Evolutionary conservation across 2,888 invertebrate species (phyloP), one percentile per base, ranked within the genome.

Genomic region (Nomada goodeniana): DNA sequence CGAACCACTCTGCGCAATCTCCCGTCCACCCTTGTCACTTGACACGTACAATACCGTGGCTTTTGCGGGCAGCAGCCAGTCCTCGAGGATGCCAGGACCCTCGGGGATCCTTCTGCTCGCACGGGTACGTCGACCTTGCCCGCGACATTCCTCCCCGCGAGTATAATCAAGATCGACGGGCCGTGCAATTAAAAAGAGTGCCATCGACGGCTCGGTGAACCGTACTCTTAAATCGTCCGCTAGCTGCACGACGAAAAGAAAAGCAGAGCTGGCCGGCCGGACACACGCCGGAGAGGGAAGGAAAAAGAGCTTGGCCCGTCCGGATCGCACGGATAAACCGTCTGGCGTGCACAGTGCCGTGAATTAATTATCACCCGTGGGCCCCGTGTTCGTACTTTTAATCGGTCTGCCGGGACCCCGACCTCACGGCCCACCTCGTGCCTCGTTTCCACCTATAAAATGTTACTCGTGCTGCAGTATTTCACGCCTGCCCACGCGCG

Each of bases 401-500:
- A 90, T 90, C 90, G 84, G 86, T 75, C 85, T 80, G 85, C 83
- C 83, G 76, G 77, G 82, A 82, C 83, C 84, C 82, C 85, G 83
- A 87, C 84, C 86, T 87, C 83, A 86, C 83, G 81, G 85, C 80
- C 77, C 76, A 80, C 76, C 82, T 82, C 80, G 65, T 76, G 83
- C 82, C 83, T 83, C 81, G 78, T 80, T 87, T 86, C 83, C 81
- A 77, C 85, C 85, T 86, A 86, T 88, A 88, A 91, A 91, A 89
- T 76, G 85, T 88, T 81, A 76, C 77, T 83, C 86, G 88, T 82
- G 87, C 88, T 76, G 88, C 88, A 90, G 86, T 91, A 91, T 91
- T 91, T 91, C 90, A 91, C 90, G 90, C 90, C 90, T 91, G 88
- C 91, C 91, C 90, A 91, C 91, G 91, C 90, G 89, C 79, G 82